Percentiles rank a stretch among this genome's conserved stretches.
These are phyloP conservation scores for Glomeris marginata DNA, from an alignment of 2,888 invertebrate species.

Conservation along the genomic window DNA sequence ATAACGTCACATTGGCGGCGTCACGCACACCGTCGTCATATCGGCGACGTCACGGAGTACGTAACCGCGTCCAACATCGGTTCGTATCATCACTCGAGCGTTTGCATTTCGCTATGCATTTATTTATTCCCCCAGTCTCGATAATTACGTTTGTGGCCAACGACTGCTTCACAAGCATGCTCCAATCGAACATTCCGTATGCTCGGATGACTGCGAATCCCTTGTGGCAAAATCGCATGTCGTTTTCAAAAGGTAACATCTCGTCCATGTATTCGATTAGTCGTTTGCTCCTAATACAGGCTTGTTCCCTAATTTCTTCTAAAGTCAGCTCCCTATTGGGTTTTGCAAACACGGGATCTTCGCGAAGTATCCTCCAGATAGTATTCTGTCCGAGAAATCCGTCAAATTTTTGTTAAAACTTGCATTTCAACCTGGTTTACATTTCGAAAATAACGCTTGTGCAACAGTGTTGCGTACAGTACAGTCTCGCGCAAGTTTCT, in stretches of 20 bases:
- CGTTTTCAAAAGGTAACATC: conserved; percentile 36
- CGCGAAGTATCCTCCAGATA: conserved; percentile 60
- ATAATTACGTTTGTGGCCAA: conserved; percentile 25
- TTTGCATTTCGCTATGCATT: too few relatives aligned
- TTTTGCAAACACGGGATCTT: conserved; percentile 61
- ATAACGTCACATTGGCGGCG: too few relatives aligned
- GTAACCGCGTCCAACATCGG: too few relatives aligned
- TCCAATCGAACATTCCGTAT: conserved; percentile 31
- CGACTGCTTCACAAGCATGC: conserved; percentile 26
- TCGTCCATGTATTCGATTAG: conserved; percentile 42
- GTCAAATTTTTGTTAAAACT: not conserved
- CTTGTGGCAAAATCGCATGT: conserved; percentile 26
- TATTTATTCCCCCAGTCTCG: conserved; percentile 27
- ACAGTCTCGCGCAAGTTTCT: not conserved
- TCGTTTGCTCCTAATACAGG: conserved; percentile 44
- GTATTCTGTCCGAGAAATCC: conserved; percentile 43
- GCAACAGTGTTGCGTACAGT: not conserved
- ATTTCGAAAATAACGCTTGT: not conserved
- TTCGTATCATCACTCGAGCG: too few relatives aligned
- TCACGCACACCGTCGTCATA: too few relatives aligned
- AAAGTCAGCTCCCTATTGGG: conserved; percentile 43
- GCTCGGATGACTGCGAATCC: conserved; percentile 25
- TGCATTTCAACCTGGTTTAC: not conserved
- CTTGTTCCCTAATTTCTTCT: conserved; percentile 48
- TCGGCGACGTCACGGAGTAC: too few relatives aligned